Conservation (phyloP, 1,140 invertebrate genomes). For the Phymastichus coffea region DNA sequence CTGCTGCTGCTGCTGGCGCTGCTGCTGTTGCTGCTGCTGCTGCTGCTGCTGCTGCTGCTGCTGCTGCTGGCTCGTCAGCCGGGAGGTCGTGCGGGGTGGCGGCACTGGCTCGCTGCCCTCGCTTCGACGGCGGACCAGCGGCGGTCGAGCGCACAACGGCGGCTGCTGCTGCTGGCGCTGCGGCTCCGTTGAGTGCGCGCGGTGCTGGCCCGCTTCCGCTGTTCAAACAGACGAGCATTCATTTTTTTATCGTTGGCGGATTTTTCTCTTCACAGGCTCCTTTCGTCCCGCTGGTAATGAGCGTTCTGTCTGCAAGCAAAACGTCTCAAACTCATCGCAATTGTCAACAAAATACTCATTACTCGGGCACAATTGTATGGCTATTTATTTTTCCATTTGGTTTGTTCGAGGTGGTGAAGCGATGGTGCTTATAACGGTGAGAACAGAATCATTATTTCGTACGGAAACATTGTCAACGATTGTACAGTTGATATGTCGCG, state of each 20-base stretch:
- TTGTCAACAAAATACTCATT: no score
- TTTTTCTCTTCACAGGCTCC: not conserved
- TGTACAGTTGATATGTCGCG: no score
- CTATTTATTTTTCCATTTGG: no score
- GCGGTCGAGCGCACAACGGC: not conserved
- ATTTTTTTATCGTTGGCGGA: not conserved
- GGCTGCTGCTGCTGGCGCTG: not conserved
- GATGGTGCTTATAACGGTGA: no score
- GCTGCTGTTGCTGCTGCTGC: not conserved
- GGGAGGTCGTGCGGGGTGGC: slow-evolving; percentile 29
- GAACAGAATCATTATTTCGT: no score
- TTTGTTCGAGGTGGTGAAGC: no score
- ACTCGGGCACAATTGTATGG: no score
- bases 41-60: slow-evolving; percentile 16
- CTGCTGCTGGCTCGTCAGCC: slow-evolving; percentile 18
- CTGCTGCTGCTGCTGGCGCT: not conserved
- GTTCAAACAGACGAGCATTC: not conserved
- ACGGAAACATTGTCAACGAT: no score
- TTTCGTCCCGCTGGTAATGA: not conserved
- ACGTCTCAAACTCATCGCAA: not conserved
- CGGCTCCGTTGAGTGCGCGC: slow-evolving; percentile 6
- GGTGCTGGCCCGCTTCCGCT: not conserved
- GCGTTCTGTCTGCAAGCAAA: not conserved
- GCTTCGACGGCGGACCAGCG: slow-evolving; percentile 53
- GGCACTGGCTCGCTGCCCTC: slow-evolving; percentile 56